These are phyloP conservation scores for Silurus asotus DNA, from an alignment of 2,113 vertebrate genomes.

Conservation along the genomic window DNA sequence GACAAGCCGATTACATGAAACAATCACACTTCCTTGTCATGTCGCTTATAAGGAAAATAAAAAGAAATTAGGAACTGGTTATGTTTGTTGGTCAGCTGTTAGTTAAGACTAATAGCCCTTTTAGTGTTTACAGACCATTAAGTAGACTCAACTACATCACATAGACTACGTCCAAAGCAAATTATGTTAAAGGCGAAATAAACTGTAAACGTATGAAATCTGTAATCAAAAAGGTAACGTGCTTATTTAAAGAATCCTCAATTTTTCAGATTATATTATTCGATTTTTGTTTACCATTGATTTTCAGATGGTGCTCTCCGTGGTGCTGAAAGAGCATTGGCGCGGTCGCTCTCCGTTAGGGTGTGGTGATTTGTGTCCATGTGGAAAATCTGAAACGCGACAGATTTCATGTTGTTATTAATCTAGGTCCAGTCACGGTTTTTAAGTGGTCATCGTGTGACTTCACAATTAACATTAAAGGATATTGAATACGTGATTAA, in stretches of 20 bases:
- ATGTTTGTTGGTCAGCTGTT: conserved; percentile 15
- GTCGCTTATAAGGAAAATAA: background rate
- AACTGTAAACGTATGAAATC: background rate
- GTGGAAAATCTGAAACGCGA: background rate
- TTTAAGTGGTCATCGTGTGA: background rate
- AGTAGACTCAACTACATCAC: background rate
- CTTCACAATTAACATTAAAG: background rate
- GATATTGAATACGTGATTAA: background rate
- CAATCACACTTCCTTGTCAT: conserved; percentile 4
- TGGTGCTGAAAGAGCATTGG: conserved; percentile 19
- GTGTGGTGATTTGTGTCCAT: conserved; percentile 6
- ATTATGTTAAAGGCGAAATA: background rate
- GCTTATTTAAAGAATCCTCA: background rate
- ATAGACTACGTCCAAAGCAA: background rate
- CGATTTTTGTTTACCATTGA: background rate
- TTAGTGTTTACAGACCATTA: background rate
- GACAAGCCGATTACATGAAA: background rate
- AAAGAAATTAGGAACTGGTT: conserved; percentile 1
- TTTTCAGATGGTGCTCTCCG: background rate
- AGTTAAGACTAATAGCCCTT: background rate
- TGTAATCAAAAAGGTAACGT: too few species aligned
- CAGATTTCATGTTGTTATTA: background rate
- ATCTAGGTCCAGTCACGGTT: background rate
- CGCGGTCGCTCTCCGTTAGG: background rate
- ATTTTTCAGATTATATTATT: background rate